Conservation (phyloP, 1,140 invertebrate genomes). For the Pseudobourletiella spinata region DNA sequence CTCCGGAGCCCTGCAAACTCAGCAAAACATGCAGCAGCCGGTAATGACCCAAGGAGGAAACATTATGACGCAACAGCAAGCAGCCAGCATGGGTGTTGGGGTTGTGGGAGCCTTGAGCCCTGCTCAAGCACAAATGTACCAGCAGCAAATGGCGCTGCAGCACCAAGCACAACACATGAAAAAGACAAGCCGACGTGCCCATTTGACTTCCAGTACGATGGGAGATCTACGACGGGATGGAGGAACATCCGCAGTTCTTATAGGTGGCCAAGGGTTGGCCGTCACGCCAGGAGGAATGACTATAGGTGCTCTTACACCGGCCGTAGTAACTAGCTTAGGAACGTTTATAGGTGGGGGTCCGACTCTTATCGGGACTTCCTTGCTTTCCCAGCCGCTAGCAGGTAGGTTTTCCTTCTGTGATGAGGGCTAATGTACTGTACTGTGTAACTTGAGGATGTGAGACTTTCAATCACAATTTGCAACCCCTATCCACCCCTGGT, state of each 20-base stretch:
- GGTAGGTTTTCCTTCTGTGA: slow-evolving; percentile 24
- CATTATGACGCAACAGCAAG: slow-evolving; percentile 28
- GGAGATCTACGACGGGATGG: slow-evolving; percentile 17
- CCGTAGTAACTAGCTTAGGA: slow-evolving; percentile 34
- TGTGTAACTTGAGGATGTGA: too few species aligned
- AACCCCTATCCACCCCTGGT: too few species aligned
- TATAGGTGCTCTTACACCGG: slow-evolving; percentile 32
- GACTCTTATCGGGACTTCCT: slow-evolving; percentile 25
- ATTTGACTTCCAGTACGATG: slow-evolving; percentile 7
- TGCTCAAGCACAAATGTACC: slow-evolving; percentile 44
- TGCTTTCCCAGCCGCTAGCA: slow-evolving; percentile 29
- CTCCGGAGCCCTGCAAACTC: not conserved
- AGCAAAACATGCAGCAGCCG: slow-evolving; percentile 19
- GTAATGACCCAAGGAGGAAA: slow-evolving; percentile 23
- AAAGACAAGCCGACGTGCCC: slow-evolving; percentile 41
- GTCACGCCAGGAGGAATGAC: slow-evolving; percentile 26
- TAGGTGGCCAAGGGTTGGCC: slow-evolving; percentile 25
- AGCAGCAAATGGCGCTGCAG: slow-evolving; percentile 45
- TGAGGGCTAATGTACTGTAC: too few species aligned
- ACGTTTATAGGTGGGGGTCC: slow-evolving; percentile 31
- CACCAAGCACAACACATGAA: slow-evolving; percentile 44
- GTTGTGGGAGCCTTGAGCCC: slow-evolving; percentile 36
- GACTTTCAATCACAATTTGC: too few species aligned
- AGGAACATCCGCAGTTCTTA: slow-evolving; percentile 19
- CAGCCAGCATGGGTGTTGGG: slow-evolving; percentile 20